Evolutionary conservation across 2,888 invertebrate genomes (phyloP), one percentile per base, ranked within the genome.

Genomic region (Linnaemya vulpina): DNA sequence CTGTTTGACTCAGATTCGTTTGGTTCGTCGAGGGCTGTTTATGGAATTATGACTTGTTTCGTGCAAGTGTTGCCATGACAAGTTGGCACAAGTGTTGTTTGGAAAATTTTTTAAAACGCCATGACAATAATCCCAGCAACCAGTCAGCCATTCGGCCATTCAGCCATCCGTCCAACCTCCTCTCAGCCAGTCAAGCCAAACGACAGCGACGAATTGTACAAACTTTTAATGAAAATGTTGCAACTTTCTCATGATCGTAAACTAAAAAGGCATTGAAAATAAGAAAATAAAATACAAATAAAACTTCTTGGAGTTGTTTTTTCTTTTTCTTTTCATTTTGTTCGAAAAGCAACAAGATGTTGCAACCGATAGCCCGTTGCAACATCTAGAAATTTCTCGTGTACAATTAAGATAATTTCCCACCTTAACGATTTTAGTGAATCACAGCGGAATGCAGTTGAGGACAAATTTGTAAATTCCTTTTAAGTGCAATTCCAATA

Each of bases 1-100:
- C 40, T 46, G 40, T 13, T 5, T 30, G 5, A 30, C 30, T 30
- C 15, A 76, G 79, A 62, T 76, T 75, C 49, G 53, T 11, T 58
- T 58, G 30, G 67, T 74, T 70, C 63, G 62, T n/a, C 17, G 63
- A 63, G 43, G 74, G 40, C 78, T 82, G 71, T 82, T 82, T 85
- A 85, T 85, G 85, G 85, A 85, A 82, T 85, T 85, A 85, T 85
- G 85, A 82, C 78, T 85, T 85, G 82, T 85, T 82, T 82, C 63
- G 70, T 75, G 55, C 62, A 85, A 85, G 85, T 85, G 85, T 85
- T 85, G 85, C 78, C 82, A 75, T 85, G 85, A 85, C 85, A 85
- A 85, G 85, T 85, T 85, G 85, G 78, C 85, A 79, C 82, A 85
- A 85, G 82, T 85, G 82, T 85, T 82, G 74, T 75, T 77, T 62